A percentile compares a stretch with the other conserved stretches of the same genome.
These are phyloP conservation scores for Sericinus montela DNA, from an alignment of 2,888 invertebrate genomes.

Conservation along the genomic window DNA sequence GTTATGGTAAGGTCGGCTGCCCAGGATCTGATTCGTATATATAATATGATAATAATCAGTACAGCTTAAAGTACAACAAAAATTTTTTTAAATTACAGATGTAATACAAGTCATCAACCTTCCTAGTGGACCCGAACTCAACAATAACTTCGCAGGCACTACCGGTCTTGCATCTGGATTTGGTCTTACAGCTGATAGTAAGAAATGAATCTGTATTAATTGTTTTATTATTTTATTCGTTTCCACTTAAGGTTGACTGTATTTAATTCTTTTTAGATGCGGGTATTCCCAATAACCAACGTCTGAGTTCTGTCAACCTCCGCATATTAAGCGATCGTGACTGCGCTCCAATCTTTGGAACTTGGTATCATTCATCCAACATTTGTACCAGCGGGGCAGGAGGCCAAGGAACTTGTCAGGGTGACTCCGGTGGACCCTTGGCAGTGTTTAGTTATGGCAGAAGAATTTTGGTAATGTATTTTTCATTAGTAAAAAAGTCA, in stretches of 20 bases:
- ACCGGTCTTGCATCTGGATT: slow-evolving; percentile 46
- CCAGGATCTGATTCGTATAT: too few species aligned
- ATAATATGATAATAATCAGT: too few species aligned
- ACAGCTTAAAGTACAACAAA: too few species aligned
- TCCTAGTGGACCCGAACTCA: slow-evolving; percentile 32
- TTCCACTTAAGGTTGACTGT: too few species aligned
- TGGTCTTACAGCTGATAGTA: slow-evolving; percentile 43
- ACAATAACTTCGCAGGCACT: slow-evolving; percentile 30
- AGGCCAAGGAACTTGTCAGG: slow-evolving; percentile 41
- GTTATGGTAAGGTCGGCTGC: too few species aligned
- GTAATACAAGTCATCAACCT: slow-evolving; percentile 42
- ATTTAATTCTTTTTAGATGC: not conserved
- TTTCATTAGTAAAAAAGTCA: too few species aligned
- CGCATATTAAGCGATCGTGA: slow-evolving; percentile 37
- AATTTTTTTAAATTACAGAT: slow-evolving; percentile 26
- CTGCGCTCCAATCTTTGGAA: slow-evolving; percentile 34
- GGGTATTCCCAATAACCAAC: slow-evolving; percentile 32
- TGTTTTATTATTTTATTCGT: too few species aligned
- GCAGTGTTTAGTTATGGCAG: slow-evolving; percentile 20
- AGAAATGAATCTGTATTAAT: slow-evolving; percentile 8
- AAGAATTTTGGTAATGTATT: slow-evolving; percentile 24
- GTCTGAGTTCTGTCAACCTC: slow-evolving; percentile 42
- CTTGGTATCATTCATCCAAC: slow-evolving; percentile 32
- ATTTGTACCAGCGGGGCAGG: slow-evolving; percentile 49
- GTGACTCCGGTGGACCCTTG: slow-evolving; percentile 35